Base-by-base conservation (phyloP, 2,113 vertebrate genomes). In the Tupaia tana region DNA sequence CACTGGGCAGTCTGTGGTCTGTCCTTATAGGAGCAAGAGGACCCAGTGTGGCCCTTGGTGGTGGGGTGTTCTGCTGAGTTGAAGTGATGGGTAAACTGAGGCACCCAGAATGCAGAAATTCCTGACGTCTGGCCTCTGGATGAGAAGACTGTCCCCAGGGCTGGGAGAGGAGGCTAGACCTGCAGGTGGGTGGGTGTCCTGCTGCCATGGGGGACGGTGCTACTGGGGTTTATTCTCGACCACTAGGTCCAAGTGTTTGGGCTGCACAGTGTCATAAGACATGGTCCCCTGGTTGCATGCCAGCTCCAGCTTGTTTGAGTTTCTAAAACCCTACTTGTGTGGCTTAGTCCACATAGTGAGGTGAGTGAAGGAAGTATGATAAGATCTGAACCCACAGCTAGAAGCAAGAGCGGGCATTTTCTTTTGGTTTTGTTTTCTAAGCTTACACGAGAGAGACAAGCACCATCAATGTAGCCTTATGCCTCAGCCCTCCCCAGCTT, bases 181-280 rank as follows among this genome's bases (percentile, higher is more conserved):
- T 73, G 3, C 9, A 14, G 25, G 12, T 43, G 52, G 29, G 69
- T 67, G 12, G 10, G 14, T 66, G 10, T 19, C 64, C 12, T 56
- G 12, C 25, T 15, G 25, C 64, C 63, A 22, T 87, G 99, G 18
- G 27, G n/a, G 19, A 31, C 16, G 20, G 34, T 56, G 29, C 54
- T 56, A 4, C 34, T 14, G 31, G 63, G 16, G 34, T 69, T 29
- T 63, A 9, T 3, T 18, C 27, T 4, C 6, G 22, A 27, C 25
- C 56, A 19, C 31, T 82, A 43, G 1, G 11, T 22, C 54, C 34
- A 6, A 25, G 20, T 5, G 11, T 64, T 9, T 7, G 7, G 8
- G 59, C 52, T 27, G 6, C 10, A 66, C 25, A 19, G n/a, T 25
- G 12, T 10, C 66, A 24, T 25, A 43, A 83, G 25, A 67, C 54